Conservation (phyloP, 2,888 invertebrate genomes). For the Caenorhabditis sulstoni region DNA sequence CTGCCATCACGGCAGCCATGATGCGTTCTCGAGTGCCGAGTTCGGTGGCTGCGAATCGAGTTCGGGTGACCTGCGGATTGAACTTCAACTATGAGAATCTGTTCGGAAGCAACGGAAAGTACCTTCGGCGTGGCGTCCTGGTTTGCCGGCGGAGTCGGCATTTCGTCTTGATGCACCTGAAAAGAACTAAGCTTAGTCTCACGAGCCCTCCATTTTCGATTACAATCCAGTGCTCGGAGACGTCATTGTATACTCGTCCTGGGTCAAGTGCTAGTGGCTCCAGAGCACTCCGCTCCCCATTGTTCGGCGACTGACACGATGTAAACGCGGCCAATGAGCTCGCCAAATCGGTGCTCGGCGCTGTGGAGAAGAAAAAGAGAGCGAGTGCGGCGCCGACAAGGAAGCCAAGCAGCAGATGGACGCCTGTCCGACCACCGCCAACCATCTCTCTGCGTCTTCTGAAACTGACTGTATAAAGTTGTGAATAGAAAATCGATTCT, state of each 20-base stretch:
- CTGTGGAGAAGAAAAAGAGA: slow-evolving; percentile 52
- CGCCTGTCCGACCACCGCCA: slow-evolving; percentile 71
- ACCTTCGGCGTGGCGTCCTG: slow-evolving; percentile 62
- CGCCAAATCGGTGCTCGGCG: slow-evolving; percentile 39
- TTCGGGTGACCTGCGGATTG: slow-evolving; percentile 83
- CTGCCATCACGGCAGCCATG: slow-evolving; percentile 88
- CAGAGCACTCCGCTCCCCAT: slow-evolving; percentile 13
- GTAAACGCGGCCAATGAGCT: slow-evolving; percentile 55
- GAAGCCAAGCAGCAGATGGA: slow-evolving; percentile 69
- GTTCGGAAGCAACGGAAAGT: not conserved
- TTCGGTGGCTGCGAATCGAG: slow-evolving; percentile 95
- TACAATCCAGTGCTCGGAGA: slow-evolving; percentile 60
- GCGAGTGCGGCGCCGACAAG: slow-evolving; percentile 62
- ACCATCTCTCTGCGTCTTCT: slow-evolving; percentile 52
- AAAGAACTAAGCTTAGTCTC: not conserved
- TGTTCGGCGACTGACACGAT: slow-evolving; percentile 35
- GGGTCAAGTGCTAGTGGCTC: slow-evolving; percentile 38
- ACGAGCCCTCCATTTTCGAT: not conserved
- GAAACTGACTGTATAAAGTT: not conserved
- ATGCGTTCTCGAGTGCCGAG: slow-evolving; percentile 92
- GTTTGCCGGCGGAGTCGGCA: slow-evolving; percentile 54
- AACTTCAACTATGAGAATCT: slow-evolving; percentile 11
- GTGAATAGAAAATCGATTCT: not conserved
- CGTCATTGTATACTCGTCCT: slow-evolving; percentile 50
- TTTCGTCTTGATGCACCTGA: slow-evolving; percentile 58